Percentiles rank a stretch among this genome's conserved stretches.
Evolutionary conservation across 30 jellyfish, hydroid and myxozoan species (phyloP).

Genomic region (Aurelia aurita): DNA sequence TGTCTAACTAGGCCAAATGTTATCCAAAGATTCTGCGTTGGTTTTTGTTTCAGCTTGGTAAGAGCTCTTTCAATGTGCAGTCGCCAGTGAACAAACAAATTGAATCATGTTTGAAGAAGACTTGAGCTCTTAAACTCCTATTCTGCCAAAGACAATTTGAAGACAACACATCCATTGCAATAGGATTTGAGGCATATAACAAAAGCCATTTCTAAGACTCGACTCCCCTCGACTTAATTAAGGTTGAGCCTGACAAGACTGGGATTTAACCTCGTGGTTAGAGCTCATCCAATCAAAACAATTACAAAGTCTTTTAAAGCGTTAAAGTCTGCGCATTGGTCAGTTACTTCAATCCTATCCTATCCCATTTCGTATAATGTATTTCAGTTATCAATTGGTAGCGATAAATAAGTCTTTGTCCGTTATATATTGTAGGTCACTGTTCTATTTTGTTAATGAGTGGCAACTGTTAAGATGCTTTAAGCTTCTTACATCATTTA

Average conservation of each 20-base stretch:
- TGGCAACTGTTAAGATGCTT: too few relatives aligned
- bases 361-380: too few relatives aligned
- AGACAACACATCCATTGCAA: slow-evolving; percentile 59
- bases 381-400: too few relatives aligned
- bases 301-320: too few relatives aligned
- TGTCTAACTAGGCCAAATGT: too few relatives aligned
- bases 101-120: slow-evolving; percentile 48
- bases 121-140: slow-evolving; percentile 51
- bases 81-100: slow-evolving; percentile 72
- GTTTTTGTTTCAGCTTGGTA: slow-evolving; percentile 47
- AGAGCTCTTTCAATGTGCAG: slow-evolving; percentile 50
- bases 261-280: slow-evolving; percentile 8
- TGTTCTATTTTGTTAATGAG: neutral
- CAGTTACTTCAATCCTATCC: too few relatives aligned
- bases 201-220: slow-evolving; percentile 47
- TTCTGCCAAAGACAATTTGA: slow-evolving; percentile 47
- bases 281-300: neutral
- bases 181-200: slow-evolving; percentile 48
- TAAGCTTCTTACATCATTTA: too few relatives aligned
- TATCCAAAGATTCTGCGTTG: slow-evolving; percentile 14
- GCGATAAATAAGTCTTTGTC: neutral
- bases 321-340: too few relatives aligned
- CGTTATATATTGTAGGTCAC: neutral
- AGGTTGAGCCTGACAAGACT: slow-evolving; percentile 43
- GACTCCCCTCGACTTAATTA: slow-evolving; percentile 25